Evolutionary conservation across 1,140 invertebrate genomes (phyloP).

Genomic region (Zaprionus lachaisei): DNA sequence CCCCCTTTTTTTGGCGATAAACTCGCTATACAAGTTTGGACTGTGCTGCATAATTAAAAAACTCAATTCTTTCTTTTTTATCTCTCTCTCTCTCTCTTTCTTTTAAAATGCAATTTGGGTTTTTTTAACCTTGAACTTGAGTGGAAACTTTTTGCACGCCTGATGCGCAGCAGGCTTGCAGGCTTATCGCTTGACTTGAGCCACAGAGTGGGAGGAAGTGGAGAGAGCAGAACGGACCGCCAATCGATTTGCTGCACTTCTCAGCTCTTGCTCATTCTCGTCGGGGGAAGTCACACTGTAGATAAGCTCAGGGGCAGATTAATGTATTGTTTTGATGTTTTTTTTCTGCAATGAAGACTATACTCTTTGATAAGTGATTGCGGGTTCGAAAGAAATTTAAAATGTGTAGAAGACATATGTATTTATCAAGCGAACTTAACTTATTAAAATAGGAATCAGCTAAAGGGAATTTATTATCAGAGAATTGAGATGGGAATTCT

Average conservation of each 20-base stretch:
- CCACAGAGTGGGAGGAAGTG: not conserved
- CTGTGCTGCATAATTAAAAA: constrained; percentile 40
- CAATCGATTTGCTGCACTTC: not conserved
- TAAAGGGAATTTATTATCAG: too few relatives aligned
- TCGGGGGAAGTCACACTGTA: not conserved
- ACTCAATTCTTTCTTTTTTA: constrained; percentile 15
- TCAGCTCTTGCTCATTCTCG: not conserved
- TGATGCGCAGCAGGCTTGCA: constrained; percentile 7
- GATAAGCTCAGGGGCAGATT: not conserved
- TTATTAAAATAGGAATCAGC: too few relatives aligned
- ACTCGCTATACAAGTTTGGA: constrained; percentile 22
- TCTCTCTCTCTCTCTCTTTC: not conserved
- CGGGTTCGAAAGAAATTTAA: not conserved
- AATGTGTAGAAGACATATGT: not conserved
- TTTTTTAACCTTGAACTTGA: constrained; percentile 75
- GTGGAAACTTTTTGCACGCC: constrained; percentile 5
- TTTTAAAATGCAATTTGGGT: constrained; percentile 35
- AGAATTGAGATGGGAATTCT: too few relatives aligned
- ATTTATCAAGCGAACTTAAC: not conserved
- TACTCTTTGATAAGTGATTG: not conserved
- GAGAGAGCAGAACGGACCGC: not conserved
- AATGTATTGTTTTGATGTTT: not conserved
- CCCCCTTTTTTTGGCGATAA: not conserved
- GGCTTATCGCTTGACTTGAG: not conserved
- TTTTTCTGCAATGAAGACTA: not conserved